Conservation (phyloP, 2,113 vertebrate species). For the Cromileptes altivelis region DNA sequence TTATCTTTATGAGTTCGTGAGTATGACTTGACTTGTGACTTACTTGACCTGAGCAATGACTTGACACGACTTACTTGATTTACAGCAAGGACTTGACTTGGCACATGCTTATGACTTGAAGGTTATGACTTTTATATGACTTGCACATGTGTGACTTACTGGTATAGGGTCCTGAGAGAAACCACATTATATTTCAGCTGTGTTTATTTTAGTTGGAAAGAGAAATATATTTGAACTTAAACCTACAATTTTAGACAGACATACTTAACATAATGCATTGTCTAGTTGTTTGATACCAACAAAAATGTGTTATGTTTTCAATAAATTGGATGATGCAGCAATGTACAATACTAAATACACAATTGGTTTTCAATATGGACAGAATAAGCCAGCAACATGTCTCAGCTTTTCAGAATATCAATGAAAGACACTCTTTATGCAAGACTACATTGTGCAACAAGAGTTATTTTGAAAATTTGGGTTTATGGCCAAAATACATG, state of each 20-base stretch:
- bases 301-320: neutral
- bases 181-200: neutral
- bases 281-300: neutral
- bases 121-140: too few species aligned
- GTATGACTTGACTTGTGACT: too few species aligned
- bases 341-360: neutral
- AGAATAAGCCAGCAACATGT: neutral
- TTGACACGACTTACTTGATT: too few species aligned
- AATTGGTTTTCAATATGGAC: neutral
- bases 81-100: too few species aligned
- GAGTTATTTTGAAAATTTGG: neutral
- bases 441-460: neutral
- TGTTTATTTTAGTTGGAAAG: neutral
- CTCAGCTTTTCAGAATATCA: neutral
- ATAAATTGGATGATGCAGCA: neutral
- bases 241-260: neutral
- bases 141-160: too few species aligned
- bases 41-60: too few species aligned
- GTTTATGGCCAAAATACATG: too few species aligned
- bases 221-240: neutral
- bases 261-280: neutral
- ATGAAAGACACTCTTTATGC: neutral
- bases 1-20: too few species aligned
- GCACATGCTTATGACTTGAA: too few species aligned
- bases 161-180: neutral